These are phyloP conservation scores for Halesus radiatus DNA, from an alignment of 1,140 invertebrate species.

Conservation along the genomic window DNA sequence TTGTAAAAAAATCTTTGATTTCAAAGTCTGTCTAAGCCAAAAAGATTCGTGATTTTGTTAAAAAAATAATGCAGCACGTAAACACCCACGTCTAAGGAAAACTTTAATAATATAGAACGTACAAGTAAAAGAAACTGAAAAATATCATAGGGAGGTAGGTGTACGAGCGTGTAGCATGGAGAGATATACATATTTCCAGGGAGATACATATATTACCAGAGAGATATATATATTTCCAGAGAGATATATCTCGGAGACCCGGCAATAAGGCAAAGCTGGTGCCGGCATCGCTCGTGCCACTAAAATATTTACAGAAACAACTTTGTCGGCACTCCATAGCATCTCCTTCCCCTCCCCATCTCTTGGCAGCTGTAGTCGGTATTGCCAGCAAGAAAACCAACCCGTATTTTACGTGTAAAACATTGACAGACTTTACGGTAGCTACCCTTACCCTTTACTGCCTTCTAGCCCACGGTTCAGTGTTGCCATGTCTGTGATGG, in stretches of 20 bases:
- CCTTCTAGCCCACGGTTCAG: slow-evolving; percentile 3
- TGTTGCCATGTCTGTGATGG: slow-evolving; percentile 47
- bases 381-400: slow-evolving; percentile 5
- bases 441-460: slow-evolving; percentile 2
- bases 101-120: too few species aligned
- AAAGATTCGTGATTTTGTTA: too few species aligned
- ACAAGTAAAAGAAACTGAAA: too few species aligned
- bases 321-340: slow-evolving; percentile 48
- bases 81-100: too few species aligned
- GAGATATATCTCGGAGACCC: slow-evolving; percentile 3
- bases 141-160: too few species aligned
- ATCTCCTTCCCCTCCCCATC: background rate
- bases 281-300: slow-evolving; percentile 26
- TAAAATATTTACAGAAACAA: slow-evolving; percentile 56
- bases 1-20: too few species aligned
- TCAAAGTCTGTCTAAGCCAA: too few species aligned
- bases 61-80: too few species aligned
- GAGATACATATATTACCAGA: too few species aligned
- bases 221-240: background rate
- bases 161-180: too few species aligned
- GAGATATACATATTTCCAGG: too few species aligned
- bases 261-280: slow-evolving; percentile 22
- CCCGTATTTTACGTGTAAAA: slow-evolving; percentile 48
- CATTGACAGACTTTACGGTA: slow-evolving; percentile 46
- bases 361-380: too few species aligned